Base-by-base conservation (phyloP, 1,140 invertebrate genomes). In the Bactericera cockerelli region DNA sequence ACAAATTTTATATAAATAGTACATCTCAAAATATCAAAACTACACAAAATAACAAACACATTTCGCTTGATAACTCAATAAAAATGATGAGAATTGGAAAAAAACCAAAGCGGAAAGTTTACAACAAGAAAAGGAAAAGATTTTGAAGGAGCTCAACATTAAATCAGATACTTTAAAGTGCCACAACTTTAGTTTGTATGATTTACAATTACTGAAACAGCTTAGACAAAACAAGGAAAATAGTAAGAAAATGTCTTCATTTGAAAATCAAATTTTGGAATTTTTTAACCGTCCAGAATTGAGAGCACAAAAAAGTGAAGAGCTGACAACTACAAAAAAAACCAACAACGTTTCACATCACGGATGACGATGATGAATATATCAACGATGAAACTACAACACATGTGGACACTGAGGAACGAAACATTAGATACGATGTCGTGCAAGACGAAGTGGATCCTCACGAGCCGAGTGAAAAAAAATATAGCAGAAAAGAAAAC, bases 181-280 rank as follows among this genome's bases (percentile, higher is more conserved):
- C 8, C n/a, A 49, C 22, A 49, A 49, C 22, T 49, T 49, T n/a
- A 49, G n/a, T 49, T n/a, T 49, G 3, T 6, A 4, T 8, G 42
- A 49, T 49, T 49, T 49, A 49, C n/a, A 49, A 19, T 8, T 49
- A n/a, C 3, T 49, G 19, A 16, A 49, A n/a, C 22, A 16, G 22
- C 22, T 49, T 8, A 4, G 42, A 49, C n/a, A 49, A 16, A 16
- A 49, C 19, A 49, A 22, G 22, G 22, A 49, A 4, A 16, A 4
- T 6, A 49, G 19, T n/a, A 49, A 22, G 19, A n/a, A 49, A 49
- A 3, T 49, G n/a, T 19, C n/a, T 49, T 10, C 8, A 4, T 49
- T 49, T 49, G 42, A 49, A 49, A 49, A 49, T 49, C n/a, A 6
- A 4, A 49, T 49, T 49, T 16, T 49, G n/a, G 22, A 49, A 49